phyloP scores from a whole-genome alignment of 2,113 vertebrate species.

The Noctilio leporinus region DNA sequence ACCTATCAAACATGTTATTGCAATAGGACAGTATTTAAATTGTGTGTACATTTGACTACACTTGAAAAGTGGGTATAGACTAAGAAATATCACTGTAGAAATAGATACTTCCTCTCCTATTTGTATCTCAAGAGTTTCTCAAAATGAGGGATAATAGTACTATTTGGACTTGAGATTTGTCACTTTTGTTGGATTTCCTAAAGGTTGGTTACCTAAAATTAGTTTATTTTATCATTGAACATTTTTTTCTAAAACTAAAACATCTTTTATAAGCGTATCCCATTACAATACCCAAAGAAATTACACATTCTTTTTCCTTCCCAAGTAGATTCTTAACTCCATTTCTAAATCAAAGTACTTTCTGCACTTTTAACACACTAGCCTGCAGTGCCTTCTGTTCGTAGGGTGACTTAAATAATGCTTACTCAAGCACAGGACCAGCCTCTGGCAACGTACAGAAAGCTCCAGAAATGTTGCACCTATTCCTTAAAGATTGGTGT shows the following conservation, averaged over 20 bases:
- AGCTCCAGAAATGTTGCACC: slow-evolving; percentile 17
- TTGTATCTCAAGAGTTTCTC: slow-evolving; percentile 29
- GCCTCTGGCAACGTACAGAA: background rate
- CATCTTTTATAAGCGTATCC: background rate
- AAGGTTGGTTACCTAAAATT: background rate
- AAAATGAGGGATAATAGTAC: slow-evolving; percentile 3
- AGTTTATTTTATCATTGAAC: slow-evolving; percentile 11
- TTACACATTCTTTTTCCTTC: background rate
- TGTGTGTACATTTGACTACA: background rate
- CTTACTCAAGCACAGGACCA: background rate
- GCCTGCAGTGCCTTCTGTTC: background rate
- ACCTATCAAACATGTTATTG: background rate
- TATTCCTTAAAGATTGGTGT: slow-evolving; percentile 3
- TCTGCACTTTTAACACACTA: background rate
- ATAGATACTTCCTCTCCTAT: background rate
- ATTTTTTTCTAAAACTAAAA: slow-evolving; percentile 11
- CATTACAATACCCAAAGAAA: background rate
- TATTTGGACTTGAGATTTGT: background rate
- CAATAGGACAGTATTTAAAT: background rate
- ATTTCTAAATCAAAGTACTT: slow-evolving; percentile 30
- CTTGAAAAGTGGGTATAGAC: background rate
- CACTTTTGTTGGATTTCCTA: slow-evolving; percentile 32
- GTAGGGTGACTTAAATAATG: background rate
- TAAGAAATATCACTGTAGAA: background rate
- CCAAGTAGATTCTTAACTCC: background rate